phyloP scores from a whole-genome alignment of 1,140 invertebrate genomes.

The Cydia strobilella region DNA sequence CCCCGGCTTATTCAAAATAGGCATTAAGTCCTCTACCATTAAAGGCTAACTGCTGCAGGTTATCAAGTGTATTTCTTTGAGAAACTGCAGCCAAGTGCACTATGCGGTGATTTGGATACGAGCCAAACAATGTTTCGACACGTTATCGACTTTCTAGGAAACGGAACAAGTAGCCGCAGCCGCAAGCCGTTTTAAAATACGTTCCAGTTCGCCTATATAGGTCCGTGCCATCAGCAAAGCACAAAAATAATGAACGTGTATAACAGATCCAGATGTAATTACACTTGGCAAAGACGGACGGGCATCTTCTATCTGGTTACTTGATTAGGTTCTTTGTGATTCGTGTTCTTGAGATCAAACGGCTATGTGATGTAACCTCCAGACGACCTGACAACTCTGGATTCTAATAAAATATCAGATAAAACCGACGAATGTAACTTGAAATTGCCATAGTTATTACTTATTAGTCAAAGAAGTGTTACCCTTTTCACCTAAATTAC shows the following conservation, averaged over 20 bases:
- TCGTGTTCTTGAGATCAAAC: conserved; percentile 4
- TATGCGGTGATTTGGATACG: conserved; percentile 56
- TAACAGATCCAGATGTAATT: conserved; percentile 13
- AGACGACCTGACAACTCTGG: conserved; percentile 8
- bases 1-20: conserved; percentile 60
- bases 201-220: background rate
- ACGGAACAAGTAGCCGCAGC: conserved; percentile 48
- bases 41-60: conserved; percentile 56
- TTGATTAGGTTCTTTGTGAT: conserved; percentile 18
- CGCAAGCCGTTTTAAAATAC: conserved; percentile 22
- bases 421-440: background rate
- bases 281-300: conserved; percentile 11
- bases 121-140: conserved; percentile 65
- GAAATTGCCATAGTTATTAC: background rate
- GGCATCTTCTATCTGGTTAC: conserved; percentile 1
- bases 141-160: conserved; percentile 52
- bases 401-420: conserved; percentile 11
- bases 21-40: conserved; percentile 58
- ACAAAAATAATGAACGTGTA: conserved; percentile 19
- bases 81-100: conserved; percentile 47
- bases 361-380: conserved; percentile 14
- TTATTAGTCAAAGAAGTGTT: background rate
- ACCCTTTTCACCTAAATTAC: background rate
- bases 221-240: background rate
- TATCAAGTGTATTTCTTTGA: conserved; percentile 59